Evolutionary conservation across 2,888 invertebrate genomes (phyloP).

Genomic region (Platyscelio sp.): DNA sequence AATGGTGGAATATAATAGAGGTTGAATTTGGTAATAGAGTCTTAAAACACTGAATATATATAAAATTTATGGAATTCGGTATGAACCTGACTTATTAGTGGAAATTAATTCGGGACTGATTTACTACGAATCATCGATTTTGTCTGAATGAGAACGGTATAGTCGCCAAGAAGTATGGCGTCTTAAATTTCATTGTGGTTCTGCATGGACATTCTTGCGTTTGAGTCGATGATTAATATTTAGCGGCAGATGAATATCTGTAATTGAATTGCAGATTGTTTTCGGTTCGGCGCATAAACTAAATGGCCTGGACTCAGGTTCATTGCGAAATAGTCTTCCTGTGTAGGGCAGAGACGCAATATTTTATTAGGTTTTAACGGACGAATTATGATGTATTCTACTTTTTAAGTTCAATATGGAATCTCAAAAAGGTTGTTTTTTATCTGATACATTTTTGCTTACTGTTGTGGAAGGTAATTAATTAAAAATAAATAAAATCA

Average conservation of each 20-base stretch:
- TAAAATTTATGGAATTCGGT: too few species aligned
- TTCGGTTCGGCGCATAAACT: conserved; percentile 67
- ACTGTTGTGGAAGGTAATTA: too few species aligned
- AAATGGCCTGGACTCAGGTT: conserved; percentile 52
- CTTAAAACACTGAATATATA: too few species aligned
- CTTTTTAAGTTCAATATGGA: conserved; percentile 12
- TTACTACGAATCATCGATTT: conserved; percentile 40
- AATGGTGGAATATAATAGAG: too few species aligned
- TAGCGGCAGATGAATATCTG: conserved; percentile 69
- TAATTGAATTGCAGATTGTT: conserved; percentile 75
- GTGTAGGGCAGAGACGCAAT: conserved; percentile 50
- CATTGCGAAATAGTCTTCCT: conserved; percentile 57
- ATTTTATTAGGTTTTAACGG: conserved; percentile 51
- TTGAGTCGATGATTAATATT: conserved; percentile 72
- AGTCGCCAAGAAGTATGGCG: conserved; percentile 42
- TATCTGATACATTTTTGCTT: too few species aligned
- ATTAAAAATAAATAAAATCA: too few species aligned
- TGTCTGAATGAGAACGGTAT: conserved; percentile 37
- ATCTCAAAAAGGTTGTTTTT: too few species aligned
- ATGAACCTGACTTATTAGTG: conserved; percentile 25
- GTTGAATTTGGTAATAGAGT: too few species aligned
- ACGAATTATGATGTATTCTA: conserved; percentile 47
- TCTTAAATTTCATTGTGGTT: conserved; percentile 52
- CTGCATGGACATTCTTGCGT: conserved; percentile 54
- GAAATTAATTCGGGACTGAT: conserved; percentile 51